A percentile compares a stretch with the other conserved stretches of the same genome.
These are phyloP conservation scores for Nesospiza acunhae DNA, from an alignment of 2,113 vertebrate species.

Conservation along the genomic window DNA sequence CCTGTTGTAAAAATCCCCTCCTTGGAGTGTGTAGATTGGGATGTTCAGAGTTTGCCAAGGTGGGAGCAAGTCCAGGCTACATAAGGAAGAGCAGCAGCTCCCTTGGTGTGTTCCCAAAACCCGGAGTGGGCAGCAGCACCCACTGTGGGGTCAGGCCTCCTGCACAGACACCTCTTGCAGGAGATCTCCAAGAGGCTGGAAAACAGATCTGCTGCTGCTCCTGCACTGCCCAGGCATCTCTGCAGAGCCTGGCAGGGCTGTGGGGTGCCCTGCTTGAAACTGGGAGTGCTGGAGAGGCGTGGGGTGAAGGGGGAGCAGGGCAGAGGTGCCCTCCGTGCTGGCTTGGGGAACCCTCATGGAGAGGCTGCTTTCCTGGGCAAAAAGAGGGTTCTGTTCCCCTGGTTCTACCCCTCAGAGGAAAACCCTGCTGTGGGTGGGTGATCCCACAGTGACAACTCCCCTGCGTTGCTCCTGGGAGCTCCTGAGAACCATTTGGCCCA, in stretches of 20 bases:
- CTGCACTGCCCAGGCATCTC: background rate
- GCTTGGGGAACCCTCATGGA: accelerated
- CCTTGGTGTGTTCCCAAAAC: background rate
- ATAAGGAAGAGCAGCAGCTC: background rate
- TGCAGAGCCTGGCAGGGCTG: background rate
- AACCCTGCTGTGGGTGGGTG: background rate
- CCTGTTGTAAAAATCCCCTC: background rate
- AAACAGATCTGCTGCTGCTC: background rate
- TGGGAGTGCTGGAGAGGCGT: accelerated
- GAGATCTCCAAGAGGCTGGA: background rate
- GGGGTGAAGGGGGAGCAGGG: background rate
- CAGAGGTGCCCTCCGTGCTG: accelerated
- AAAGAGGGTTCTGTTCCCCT: background rate
- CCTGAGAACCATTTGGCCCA: accelerated
- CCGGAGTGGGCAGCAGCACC: background rate
- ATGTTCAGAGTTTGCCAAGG: background rate
- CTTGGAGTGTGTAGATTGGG: no score
- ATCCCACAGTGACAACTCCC: background rate
- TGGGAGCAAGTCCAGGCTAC: background rate
- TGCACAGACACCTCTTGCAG: background rate
- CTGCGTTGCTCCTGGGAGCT: accelerated
- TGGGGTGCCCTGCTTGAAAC: background rate
- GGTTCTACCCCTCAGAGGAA: accelerated
- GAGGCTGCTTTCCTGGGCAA: background rate
- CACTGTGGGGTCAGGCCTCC: background rate